Conservation (phyloP, 2,797 vertebrate genomes). For the Cyprinodon diabolis region DNA sequence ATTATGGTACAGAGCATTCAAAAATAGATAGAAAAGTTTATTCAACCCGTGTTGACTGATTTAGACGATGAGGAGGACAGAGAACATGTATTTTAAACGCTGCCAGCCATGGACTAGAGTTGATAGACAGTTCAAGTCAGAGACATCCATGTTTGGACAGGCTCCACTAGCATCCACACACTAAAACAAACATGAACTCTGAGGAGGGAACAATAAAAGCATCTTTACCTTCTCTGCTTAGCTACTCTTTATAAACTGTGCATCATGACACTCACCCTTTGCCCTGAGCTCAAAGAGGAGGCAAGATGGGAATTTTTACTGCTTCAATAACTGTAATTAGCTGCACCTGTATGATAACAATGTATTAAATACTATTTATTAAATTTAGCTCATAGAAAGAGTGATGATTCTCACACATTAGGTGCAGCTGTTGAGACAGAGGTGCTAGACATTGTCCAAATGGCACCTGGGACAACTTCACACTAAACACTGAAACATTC, state of each 20-base stretch:
- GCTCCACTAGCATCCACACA: constrained; percentile 62
- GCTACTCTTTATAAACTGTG: constrained; percentile 25
- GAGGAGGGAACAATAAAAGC: constrained; percentile 47
- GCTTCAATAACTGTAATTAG: not conserved
- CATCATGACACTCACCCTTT: constrained; percentile 25
- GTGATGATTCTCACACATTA: constrained; percentile 5
- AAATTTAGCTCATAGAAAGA: not conserved
- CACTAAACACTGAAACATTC: constrained; percentile 59
- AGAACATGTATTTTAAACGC: constrained; percentile 1
- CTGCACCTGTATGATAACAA: not conserved
- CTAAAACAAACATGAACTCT: constrained; percentile 67
- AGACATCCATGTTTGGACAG: constrained; percentile 62
- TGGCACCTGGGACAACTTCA: constrained; percentile 47
- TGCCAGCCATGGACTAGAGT: constrained; percentile 23
- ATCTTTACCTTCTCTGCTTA: constrained; percentile 50
- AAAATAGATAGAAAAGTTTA: not conserved
- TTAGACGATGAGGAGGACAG: constrained; percentile 13
- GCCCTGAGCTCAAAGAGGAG: constrained; percentile 40
- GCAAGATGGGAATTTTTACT: constrained; percentile 56
- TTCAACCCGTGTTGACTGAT: constrained; percentile 29
- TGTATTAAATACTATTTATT: not conserved
- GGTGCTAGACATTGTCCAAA: constrained; percentile 53
- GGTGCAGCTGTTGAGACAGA: constrained; percentile 17
- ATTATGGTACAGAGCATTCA: constrained; percentile 18
- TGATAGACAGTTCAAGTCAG: constrained; percentile 49